Evolutionary conservation across 2,888 invertebrate genomes (phyloP).

Genomic region (Myathropa florea): DNA sequence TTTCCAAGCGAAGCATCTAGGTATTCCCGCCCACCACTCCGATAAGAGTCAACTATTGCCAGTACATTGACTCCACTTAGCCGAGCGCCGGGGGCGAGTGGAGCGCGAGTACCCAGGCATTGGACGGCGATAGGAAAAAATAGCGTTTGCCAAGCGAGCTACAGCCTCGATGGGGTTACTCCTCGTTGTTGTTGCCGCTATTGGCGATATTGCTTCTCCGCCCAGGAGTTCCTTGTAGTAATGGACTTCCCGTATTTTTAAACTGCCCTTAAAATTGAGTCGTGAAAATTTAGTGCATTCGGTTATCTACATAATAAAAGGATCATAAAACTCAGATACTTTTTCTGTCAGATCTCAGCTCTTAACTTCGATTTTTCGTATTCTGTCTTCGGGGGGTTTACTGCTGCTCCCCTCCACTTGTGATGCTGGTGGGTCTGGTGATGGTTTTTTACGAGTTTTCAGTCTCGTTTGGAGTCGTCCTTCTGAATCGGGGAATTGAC

Average conservation of each 20-base stretch:
- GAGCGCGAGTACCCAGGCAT: not conserved
- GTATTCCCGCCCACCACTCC: not conserved
- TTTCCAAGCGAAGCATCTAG: not conserved
- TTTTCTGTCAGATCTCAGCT: not conserved
- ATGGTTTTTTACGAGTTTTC: conserved; percentile 41
- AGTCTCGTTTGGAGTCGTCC: conserved; percentile 35
- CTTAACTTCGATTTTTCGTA: conserved; percentile 43
- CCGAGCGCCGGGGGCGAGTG: not conserved
- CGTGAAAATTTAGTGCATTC: conserved; percentile 58
- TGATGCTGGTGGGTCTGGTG: not conserved
- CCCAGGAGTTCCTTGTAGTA: conserved; percentile 14
- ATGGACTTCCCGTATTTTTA: conserved; percentile 42
- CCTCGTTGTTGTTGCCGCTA: not conserved
- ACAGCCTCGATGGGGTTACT: conserved; percentile 23
- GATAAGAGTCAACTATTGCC: conserved; percentile 51
- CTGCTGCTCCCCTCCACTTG: not conserved
- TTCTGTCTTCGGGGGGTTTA: not conserved
- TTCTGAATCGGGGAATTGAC: not conserved
- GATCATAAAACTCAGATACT: conserved; percentile 58
- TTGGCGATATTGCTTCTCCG: conserved; percentile 21
- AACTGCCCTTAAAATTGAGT: conserved; percentile 60
- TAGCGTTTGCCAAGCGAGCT: conserved; percentile 18
- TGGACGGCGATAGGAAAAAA: conserved; percentile 9
- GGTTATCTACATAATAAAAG: conserved; percentile 62
- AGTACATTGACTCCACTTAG: conserved; percentile 58